phyloP scores from a whole-genome alignment of 2,797 vertebrate genomes.

The Choloepus didactylus region DNA sequence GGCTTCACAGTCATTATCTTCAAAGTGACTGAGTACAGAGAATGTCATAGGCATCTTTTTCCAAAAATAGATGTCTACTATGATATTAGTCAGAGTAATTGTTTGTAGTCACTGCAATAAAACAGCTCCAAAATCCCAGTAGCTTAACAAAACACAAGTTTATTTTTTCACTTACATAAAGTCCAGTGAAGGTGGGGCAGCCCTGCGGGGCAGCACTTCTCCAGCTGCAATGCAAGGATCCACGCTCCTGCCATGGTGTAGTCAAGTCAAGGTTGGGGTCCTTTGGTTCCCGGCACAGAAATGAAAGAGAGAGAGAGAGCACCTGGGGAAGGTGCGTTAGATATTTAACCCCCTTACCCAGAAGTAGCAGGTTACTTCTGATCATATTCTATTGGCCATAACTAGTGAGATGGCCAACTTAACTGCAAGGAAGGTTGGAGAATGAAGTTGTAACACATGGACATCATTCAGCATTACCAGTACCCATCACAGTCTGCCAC shows the following conservation, averaged over 20 bases:
- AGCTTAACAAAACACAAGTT: neutral
- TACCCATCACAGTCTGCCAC: neutral
- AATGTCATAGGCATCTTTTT: neutral
- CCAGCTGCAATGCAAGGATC: neutral
- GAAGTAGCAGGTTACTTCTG: neutral
- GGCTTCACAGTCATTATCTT: constrained; percentile 22
- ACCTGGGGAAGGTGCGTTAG: neutral
- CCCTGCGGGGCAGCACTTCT: neutral
- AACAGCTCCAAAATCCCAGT: neutral
- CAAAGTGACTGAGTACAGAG: neutral
- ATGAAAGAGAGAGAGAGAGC: neutral
- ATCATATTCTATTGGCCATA: neutral
- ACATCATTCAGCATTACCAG: neutral
- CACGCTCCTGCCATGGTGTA: neutral
- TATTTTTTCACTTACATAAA: neutral
- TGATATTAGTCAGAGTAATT: neutral
- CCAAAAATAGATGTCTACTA: neutral
- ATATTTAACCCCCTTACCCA: neutral
- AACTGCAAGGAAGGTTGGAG: neutral
- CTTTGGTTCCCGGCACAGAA: neutral
- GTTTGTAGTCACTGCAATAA: neutral
- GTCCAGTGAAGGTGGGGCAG: neutral
- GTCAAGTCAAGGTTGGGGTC: neutral
- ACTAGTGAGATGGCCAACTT: neutral
- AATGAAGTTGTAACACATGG: neutral